These are phyloP conservation scores for Oncorhynchus masou DNA, from an alignment of 2,113 vertebrate species.

Conservation along the genomic window DNA sequence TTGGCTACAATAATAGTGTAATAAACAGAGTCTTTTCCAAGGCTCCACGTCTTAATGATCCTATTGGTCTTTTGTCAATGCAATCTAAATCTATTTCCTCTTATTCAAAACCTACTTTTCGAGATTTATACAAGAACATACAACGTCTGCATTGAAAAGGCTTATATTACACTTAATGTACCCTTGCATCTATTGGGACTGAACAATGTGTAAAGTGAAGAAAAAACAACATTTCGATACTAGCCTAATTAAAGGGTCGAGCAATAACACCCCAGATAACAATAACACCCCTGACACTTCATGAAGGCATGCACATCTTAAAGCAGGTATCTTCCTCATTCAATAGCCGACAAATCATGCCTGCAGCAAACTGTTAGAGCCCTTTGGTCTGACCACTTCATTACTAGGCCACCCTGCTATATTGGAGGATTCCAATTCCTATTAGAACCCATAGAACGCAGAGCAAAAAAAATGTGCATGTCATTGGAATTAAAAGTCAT, in stretches of 20 bases:
- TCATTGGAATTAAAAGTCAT: conserved; percentile 45
- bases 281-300: conserved; percentile 1
- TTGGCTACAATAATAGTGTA: too few relatives aligned
- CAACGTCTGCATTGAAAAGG: too few relatives aligned
- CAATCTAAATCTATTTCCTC: too few relatives aligned
- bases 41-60: too few relatives aligned
- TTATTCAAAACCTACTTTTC: too few relatives aligned
- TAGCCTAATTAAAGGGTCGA: conserved; percentile 23
- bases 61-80: too few relatives aligned
- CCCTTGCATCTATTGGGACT: neutral
- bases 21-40: too few relatives aligned
- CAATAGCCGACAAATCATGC: conserved; percentile 24
- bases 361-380: conserved; percentile 2
- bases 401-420: conserved; percentile 4
- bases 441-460: conserved; percentile 30
- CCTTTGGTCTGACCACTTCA: conserved; percentile 29
- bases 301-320: conserved; percentile 28
- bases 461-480: conserved; percentile 34
- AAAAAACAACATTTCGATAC: conserved; percentile 22
- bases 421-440: conserved; percentile 23
- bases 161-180: neutral
- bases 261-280: neutral
- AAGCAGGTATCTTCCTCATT: conserved; percentile 43
- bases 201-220: neutral
- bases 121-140: too few relatives aligned